Evolutionary conservation across 2,797 vertebrate genomes (phyloP).

Genomic region (Rhinophrynus dorsalis): DNA sequence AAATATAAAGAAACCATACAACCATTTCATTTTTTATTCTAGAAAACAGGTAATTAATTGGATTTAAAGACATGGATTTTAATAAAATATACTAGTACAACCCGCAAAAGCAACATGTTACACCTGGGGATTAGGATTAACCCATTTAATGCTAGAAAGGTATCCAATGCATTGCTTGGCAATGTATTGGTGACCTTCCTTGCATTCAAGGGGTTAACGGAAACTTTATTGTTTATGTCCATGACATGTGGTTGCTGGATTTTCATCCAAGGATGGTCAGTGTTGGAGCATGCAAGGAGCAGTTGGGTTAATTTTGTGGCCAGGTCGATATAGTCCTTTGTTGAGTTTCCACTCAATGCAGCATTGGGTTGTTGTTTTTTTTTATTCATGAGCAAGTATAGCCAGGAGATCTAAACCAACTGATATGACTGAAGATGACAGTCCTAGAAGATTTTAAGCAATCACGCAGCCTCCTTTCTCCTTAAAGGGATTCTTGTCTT

Average conservation of each 20-base stretch:
- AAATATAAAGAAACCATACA: too few species aligned
- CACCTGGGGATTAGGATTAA: constrained; percentile 14
- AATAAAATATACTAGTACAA: constrained; percentile 46
- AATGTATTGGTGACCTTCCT: too few species aligned
- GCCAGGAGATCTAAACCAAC: constrained; percentile 23
- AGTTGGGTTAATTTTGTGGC: not conserved
- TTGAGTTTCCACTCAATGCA: not conserved
- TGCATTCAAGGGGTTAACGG: too few species aligned
- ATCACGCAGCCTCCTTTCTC: constrained; percentile 95
- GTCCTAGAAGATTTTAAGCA: constrained; percentile 67
- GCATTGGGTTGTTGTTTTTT: not conserved
- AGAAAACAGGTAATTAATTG: constrained; percentile 11
- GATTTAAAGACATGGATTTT: constrained; percentile 47
- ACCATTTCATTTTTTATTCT: constrained; percentile 16
- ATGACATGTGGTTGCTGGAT: not conserved
- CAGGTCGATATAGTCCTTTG: not conserved
- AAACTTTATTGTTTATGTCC: too few species aligned
- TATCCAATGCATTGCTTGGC: too few species aligned
- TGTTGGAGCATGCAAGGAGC: not conserved
- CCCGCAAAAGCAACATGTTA: constrained; percentile 45
- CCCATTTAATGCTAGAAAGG: too few species aligned
- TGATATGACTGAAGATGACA: constrained; percentile 24
- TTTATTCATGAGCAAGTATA: constrained; percentile 9
- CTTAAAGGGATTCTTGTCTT: constrained; percentile 97
- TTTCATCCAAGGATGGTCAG: not conserved